Evolutionary conservation across 2,797 vertebrate species (phyloP), one percentile per base, ranked within the genome.

Genomic region (Melanotaenia nigrans): DNA sequence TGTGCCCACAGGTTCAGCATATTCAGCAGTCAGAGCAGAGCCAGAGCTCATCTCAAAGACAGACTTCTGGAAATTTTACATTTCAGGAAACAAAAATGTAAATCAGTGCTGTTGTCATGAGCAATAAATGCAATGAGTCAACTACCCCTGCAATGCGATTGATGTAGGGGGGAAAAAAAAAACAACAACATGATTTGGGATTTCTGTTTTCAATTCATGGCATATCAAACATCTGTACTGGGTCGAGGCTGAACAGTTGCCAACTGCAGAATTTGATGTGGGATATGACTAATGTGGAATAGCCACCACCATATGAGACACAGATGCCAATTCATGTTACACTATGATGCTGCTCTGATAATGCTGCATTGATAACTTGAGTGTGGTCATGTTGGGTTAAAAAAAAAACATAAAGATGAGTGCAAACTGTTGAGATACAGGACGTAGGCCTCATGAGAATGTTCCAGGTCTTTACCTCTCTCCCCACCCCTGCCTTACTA

Each of bases 51-150:
- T 71, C 42, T 66, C 8, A 6, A 45, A 56, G 65, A 78, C 65
- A 82, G 81, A 87, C 83, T 68, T 76, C 68, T 75, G 66, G 69
- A 78, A 78, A 74, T 76, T 22, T 77, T 74, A 80, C 55, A 54
- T 85, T 89, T 87, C 88, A 88, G 86, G 84, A 87, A 82, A 79
- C 11, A 25, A 59, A 75, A 67, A 47, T 18, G 38, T 67, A 53
- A 72, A 81, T 79, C 62, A 54, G 75, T 81, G 84, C 60, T 1
- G 40, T 79, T 79, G 77, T 88, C 57, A 13, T 53, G 84, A 92
- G 91, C 91, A 92, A 91, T 91, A 91, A 90, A 75, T 86, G 73
- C 87, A 85, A 73, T 70, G 66, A 81, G 61, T 83, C 51, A 67
- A 66, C 86, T 54, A 54, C 30, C 71, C 73, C 58, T 77, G 61